These are phyloP conservation scores for Clinocottus analis DNA, from an alignment of 2,113 vertebrate genomes.

Conservation along the genomic window DNA sequence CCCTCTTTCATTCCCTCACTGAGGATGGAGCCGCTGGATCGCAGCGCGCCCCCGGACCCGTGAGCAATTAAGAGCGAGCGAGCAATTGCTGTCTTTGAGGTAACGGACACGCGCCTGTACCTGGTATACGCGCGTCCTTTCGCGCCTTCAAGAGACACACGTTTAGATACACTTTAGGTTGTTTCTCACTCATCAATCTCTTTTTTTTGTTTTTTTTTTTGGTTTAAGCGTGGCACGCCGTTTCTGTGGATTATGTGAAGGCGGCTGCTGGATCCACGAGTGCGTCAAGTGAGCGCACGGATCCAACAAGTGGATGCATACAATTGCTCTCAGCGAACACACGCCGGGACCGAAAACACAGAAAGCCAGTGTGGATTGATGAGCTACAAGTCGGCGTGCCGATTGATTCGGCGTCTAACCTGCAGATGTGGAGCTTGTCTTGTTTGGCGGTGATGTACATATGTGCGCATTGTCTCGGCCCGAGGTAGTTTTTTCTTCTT, in stretches of 20 bases:
- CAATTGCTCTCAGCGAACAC: constrained; percentile 10
- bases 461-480: constrained; percentile 43
- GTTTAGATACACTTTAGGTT: background rate
- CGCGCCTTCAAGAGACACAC: background rate
- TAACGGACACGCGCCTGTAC: constrained; percentile 6
- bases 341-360: constrained; percentile 18
- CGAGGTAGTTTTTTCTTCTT: constrained; percentile 44
- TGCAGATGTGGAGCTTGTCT: constrained; percentile 40
- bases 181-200: background rate
- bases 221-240: constrained; percentile 1
- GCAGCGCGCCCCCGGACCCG: background rate
- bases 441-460: constrained; percentile 38
- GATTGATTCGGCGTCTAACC: constrained; percentile 5
- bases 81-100: background rate
- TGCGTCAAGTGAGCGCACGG: constrained; percentile 62
- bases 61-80: constrained; percentile 28
- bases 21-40: constrained; percentile 54
- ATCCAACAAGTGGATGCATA: constrained; percentile 79
- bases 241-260: constrained; percentile 45
- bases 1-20: constrained; percentile 20
- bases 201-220: too few species aligned
- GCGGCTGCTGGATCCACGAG: constrained; percentile 32
- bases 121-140: background rate
- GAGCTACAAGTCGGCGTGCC: background rate
- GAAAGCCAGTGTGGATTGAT: constrained; percentile 11